Evolutionary conservation across 2,113 vertebrate species (phyloP).

Genomic region (Mormyrus iriodes): DNA sequence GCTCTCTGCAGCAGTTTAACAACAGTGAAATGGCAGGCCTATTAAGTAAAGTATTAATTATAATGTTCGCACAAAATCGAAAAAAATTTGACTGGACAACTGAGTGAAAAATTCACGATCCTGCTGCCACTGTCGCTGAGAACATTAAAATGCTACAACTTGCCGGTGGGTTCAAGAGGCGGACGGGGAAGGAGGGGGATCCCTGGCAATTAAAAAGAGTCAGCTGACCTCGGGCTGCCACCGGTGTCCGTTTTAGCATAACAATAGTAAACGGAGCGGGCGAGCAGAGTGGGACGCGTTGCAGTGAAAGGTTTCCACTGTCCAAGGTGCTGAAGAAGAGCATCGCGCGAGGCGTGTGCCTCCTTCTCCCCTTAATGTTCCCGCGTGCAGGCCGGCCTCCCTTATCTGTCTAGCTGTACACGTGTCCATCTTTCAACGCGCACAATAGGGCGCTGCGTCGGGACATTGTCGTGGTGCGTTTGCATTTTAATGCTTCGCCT

Average conservation of each 20-base stretch:
- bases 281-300: conserved; percentile 12
- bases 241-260: conserved; percentile 38
- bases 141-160: conserved; percentile 47
- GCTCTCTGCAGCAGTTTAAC: not conserved
- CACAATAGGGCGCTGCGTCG: conserved; percentile 48
- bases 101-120: not conserved
- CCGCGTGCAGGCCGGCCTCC: conserved; percentile 26
- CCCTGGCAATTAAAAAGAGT: conserved; percentile 39
- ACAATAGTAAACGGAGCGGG: conserved; percentile 25
- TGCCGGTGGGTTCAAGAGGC: conserved; percentile 35
- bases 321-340: conserved; percentile 67
- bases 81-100: not conserved
- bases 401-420: conserved; percentile 44
- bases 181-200: conserved; percentile 23
- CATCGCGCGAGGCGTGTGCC: conserved; percentile 27
- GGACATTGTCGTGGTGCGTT: conserved; percentile 44
- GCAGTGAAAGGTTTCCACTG: conserved; percentile 45
- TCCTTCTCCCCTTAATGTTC: not conserved
- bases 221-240: conserved; percentile 50
- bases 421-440: conserved; percentile 51
- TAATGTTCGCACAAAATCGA: not conserved
- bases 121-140: conserved; percentile 10
- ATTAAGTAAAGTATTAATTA: not conserved
- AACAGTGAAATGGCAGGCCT: not conserved
- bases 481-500: conserved; percentile 37